phyloP scores from a whole-genome alignment of 2,113 vertebrate species.

The Chrysochloris asiatica region DNA sequence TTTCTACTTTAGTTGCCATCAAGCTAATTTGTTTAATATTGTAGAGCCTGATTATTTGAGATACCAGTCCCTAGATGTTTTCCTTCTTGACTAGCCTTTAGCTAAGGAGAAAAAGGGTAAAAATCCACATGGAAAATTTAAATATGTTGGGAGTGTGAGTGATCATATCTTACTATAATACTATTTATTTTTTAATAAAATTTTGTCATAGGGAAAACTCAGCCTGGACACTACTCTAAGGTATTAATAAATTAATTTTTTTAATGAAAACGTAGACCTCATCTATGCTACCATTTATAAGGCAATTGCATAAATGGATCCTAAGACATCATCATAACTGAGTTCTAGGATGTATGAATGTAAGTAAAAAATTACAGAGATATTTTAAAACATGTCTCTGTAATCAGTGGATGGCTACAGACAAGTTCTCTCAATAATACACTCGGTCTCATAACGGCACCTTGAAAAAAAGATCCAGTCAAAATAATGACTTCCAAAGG shows the following conservation, averaged over 20 bases:
- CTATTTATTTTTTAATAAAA: constrained; percentile 20
- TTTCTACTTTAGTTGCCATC: neutral
- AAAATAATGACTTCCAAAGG: too few species aligned
- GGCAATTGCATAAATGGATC: neutral
- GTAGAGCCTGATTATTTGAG: neutral
- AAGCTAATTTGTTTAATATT: neutral
- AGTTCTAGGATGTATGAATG: neutral
- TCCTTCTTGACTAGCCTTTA: neutral
- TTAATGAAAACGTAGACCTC: neutral
- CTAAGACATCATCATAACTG: constrained; percentile 37
- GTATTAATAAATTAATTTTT: neutral
- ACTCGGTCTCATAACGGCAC: too few species aligned
- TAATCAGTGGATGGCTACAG: too few species aligned
- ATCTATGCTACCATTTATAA: constrained; percentile 36
- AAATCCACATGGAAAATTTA: neutral
- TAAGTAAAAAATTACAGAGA: too few species aligned
- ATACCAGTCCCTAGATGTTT: neutral
- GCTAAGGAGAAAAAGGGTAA: too few species aligned
- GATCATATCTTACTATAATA: neutral
- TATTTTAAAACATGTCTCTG: too few species aligned
- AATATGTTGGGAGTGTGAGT: neutral
- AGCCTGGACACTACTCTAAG: neutral
- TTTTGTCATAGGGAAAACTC: neutral
- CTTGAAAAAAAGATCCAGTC: too few species aligned
- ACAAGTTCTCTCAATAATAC: too few species aligned